Conservation (phyloP, 2,113 vertebrate genomes). For the Limanda limanda region DNA sequence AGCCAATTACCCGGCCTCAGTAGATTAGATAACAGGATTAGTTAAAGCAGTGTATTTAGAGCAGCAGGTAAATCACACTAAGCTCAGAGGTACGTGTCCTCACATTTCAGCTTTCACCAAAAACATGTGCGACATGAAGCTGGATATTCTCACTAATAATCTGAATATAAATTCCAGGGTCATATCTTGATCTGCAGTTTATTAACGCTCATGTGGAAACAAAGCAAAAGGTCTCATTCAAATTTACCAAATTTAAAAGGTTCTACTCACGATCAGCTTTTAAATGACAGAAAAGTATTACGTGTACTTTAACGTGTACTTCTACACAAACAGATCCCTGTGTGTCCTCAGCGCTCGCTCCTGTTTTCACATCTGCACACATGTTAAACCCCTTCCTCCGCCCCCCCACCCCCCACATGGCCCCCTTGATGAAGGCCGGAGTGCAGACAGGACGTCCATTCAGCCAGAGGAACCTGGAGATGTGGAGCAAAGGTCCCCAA, state of each 20-base stretch:
- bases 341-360: not conserved
- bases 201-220: no score
- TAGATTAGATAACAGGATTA: conserved; percentile 46
- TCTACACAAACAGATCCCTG: not conserved
- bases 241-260: no score
- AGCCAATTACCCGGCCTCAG: conserved; percentile 31
- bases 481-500: conserved; percentile 72
- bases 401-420: not conserved
- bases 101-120: no score
- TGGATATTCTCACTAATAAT: no score
- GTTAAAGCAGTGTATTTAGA: not conserved
- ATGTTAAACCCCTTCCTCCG: not conserved
- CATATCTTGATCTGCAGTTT: no score
- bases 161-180: no score
- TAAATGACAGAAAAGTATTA: not conserved
- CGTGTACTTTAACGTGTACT: no score
- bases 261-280: no score
- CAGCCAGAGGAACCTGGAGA: conserved; percentile 35
- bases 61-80: conserved; percentile 13
- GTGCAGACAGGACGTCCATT: conserved; percentile 58
- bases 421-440: conserved; percentile 13
- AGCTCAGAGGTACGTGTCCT: not conserved
- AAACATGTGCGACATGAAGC: no score
- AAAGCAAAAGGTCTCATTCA: no score
- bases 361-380: no score